Base-by-base conservation (phyloP, 2,888 invertebrate genomes). In the Philopedon plagiatum region DNA sequence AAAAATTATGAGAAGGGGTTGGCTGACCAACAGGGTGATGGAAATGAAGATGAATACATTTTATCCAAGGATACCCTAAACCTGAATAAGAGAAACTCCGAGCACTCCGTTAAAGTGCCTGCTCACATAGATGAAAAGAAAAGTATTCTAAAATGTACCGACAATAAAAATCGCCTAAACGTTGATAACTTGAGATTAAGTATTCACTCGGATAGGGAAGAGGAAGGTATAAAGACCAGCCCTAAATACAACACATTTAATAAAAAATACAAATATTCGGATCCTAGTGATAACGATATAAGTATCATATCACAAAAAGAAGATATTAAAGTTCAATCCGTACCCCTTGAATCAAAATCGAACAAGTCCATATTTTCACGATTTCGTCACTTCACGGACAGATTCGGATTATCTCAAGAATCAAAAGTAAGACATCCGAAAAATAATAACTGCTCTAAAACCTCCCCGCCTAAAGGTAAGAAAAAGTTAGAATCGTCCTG, bases 381-480 rank as follows among this genome's bases (percentile, higher is more conserved):
- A 18, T 82, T 89, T 67, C 85, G 87, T 34, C 87, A 88, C 62
- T 86, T 89, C 71, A 89, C 89, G 2, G 89, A 89, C 78, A 84
- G 88, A 18, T 81, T 89, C 73, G 86, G 87, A 70, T 84, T 87
- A 68, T 87, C 87, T 44, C 84, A 87, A 82, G 87, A 87, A 13
- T 69, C 73, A n/a, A 73, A 73, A 61, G n/a, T 54, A 15, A 63
- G 49, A 60, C 67, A 76, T 84, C 5, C 79, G 9, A 82, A 81
- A 67, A 83, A 82, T 65, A 82, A 83, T 75, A 83, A 81, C 75
- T 79, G 77, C 61, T 72, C 76, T 15, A 78, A 74, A 60, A 76
- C 44, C 26, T 71, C 76, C 18, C 76, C 78, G 9, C 71, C 71
- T 29, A 71, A 79, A 79, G 71, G 57, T 67, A 75, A 63, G 67